phyloP scores from a whole-genome alignment of 1,140 invertebrate species.

The Euwallacea similis region DNA sequence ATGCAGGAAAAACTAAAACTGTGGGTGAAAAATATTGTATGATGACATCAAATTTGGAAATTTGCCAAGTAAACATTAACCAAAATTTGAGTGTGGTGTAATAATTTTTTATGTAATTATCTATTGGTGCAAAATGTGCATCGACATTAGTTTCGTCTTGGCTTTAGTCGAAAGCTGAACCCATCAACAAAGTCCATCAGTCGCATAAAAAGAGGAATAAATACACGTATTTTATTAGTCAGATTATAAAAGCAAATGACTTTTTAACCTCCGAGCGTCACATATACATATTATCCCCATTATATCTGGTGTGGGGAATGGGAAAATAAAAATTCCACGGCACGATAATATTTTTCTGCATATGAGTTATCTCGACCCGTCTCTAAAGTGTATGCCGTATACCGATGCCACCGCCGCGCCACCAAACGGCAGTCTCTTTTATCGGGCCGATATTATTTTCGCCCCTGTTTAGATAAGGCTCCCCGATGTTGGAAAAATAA shows the following conservation, averaged over 20 bases:
- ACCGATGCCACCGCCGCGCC: constrained; percentile 49
- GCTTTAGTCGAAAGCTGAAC: too few relatives aligned
- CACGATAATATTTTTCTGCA: constrained; percentile 47
- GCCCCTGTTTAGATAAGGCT: constrained; percentile 55
- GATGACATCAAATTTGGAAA: too few relatives aligned
- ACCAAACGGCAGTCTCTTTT: constrained; percentile 47
- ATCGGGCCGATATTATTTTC: constrained; percentile 56
- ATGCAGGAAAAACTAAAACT: too few relatives aligned
- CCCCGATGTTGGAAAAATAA: constrained; percentile 55
- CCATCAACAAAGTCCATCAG: too few relatives aligned
- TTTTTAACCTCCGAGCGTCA: constrained; percentile 15
- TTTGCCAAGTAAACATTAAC: too few relatives aligned
- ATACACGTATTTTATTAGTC: background rate
- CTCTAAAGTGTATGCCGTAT: constrained; percentile 39
- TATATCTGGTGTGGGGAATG: constrained; percentile 15
- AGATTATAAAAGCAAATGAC: constrained; percentile 7
- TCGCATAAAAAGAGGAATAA: too few relatives aligned
- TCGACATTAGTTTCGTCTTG: too few relatives aligned
- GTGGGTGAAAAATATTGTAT: too few relatives aligned
- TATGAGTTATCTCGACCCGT: constrained; percentile 47
- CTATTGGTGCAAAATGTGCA: too few relatives aligned
- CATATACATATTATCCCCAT: constrained; percentile 37
- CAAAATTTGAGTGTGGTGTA: too few relatives aligned
- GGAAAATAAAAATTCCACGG: constrained; percentile 37
- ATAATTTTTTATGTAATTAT: too few relatives aligned